Evolutionary conservation across 2,113 vertebrate species (phyloP), one percentile per base, ranked within the genome.

Genomic region (Scomber scombrus): DNA sequence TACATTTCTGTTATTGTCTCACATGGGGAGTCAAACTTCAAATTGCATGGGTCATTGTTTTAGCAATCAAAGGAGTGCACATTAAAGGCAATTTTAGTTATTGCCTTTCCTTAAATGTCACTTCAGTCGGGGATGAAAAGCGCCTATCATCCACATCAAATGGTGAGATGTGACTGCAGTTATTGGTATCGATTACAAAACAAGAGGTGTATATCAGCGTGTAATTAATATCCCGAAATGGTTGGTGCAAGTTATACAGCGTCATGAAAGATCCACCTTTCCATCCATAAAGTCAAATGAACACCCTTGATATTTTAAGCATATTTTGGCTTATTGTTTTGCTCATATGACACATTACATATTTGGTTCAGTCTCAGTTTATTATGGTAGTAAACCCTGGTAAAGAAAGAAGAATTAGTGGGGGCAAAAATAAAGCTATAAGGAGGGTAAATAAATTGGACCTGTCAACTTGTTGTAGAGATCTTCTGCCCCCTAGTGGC

Each of bases 1-100:
- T 72, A 72, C 16, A 70, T 82, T 75, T 79, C 67, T 46, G 62
- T 73, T 62, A 84, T 82, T 89, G 75, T 68, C 82, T 81, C 71
- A 83, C 61, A 64, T 2, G 8, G 52, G 11, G 34, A 83, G 71
- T 75, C 69, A 68, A 74, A 81, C 66, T 70, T 84, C 23, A 79
- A 84, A 83, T 71, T 72, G 80, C 63, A 52, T 0, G 2, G 72
- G 51, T 79, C 63, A 71, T 73, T 83, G 77, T 85, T 79, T 84
- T 61, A 81, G 75, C 81, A 71, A 80, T 84, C 57, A 80, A 78
- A 80, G 54, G 21, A 65, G 40, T 12, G 58, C n/a, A 60, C 18
- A 80, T 62, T 71, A 26, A 4, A 47, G 51, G 74, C 50, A 54
- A 76, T 82, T 88, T 46, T 0, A 51, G 56, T 51, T 49, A 63